Evolutionary conservation across 2,888 invertebrate genomes (phyloP).

Genomic region (Acanthacorydalis orientalis): DNA sequence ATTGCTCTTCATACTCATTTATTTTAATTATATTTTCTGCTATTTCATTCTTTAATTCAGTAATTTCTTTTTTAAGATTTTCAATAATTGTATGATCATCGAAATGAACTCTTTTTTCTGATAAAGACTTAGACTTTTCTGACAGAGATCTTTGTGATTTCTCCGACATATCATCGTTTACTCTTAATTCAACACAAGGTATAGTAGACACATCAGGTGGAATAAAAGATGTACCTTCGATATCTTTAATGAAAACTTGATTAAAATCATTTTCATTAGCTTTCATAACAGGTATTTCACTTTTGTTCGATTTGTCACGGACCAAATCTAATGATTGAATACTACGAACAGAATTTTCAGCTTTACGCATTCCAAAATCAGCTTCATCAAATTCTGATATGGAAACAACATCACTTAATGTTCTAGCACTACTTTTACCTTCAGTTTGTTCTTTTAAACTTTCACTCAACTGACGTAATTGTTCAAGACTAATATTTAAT

Average conservation of each 20-base stretch:
- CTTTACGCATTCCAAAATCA: constrained; percentile 36
- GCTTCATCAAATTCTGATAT: constrained; percentile 56
- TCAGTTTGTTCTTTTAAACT: constrained; percentile 16
- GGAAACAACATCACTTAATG: constrained; percentile 54
- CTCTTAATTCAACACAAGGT: neutral
- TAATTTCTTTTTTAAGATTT: constrained; percentile 37
- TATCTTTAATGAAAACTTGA: neutral
- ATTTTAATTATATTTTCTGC: constrained; percentile 38
- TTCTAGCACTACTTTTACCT: constrained; percentile 45
- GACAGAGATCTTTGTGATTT: constrained; percentile 6
- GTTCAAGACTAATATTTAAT: constrained; percentile 38
- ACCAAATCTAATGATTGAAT: constrained; percentile 6
- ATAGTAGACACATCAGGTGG: constrained; percentile 1
- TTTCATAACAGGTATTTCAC: neutral
- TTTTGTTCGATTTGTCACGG: neutral
- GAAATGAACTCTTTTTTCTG: constrained; percentile 25
- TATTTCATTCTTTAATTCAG: constrained; percentile 36
- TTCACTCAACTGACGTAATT: constrained; percentile 27
- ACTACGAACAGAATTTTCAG: constrained; percentile 20
- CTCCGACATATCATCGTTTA: neutral
- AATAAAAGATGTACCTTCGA: neutral
- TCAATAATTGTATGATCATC: constrained; percentile 36
- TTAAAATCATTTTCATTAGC: neutral
- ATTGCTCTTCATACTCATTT: constrained; percentile 38
- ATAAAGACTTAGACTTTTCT: constrained; percentile 14